Base-by-base conservation (phyloP, 2,113 vertebrate genomes). In the Madoqua kirkii region DNA sequence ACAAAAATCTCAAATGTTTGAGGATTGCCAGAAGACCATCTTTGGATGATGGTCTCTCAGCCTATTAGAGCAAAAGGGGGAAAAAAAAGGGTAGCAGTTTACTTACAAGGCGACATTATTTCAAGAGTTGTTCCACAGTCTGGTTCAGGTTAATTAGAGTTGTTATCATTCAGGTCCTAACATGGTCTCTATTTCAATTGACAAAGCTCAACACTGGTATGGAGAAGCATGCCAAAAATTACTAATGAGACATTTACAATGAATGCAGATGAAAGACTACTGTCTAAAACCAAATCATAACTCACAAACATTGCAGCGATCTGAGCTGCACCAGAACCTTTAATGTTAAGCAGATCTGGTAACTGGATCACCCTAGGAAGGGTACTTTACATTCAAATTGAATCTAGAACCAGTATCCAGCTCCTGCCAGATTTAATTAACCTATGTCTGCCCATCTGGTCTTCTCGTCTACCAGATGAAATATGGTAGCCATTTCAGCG, bases 171-270 rank as follows among this genome's bases (percentile, higher is more conserved):
- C 93, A 82, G 71, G 74, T 91, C 74, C 50, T 96, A 89, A 88
- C 50, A 87, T 50, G 43, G 87, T 90, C 81, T 96, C 59, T 96
- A 10, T 87, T 96, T 92, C 81, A 76, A 29, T 19, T 1, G 19
- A 95, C 96, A 94, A 95, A 93, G 79, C 91, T 93, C 83, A 81
- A 97, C 95, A 95, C 0, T 52, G 83, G 79, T 87, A 85, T 12
- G 36, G 33, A 59, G 19, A 5, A 25, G 48, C 33, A 57, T 59
- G 79, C 33, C 74, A 74, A 93, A 96, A 91, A 84, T 89, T 79
- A 93, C 87, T 97, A 97, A 97, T 98, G 89, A 98, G 83, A 95
- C 48, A 57, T 52, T 40, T 76, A 71, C 57, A 92, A 43, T 33
- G 33, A 93, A 82, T 21, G 64, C 40, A 21, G 64, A 86, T 79